Evolutionary conservation across 23 tunicate species (phyloP).

Genomic region (Oikopleura dioica): DNA sequence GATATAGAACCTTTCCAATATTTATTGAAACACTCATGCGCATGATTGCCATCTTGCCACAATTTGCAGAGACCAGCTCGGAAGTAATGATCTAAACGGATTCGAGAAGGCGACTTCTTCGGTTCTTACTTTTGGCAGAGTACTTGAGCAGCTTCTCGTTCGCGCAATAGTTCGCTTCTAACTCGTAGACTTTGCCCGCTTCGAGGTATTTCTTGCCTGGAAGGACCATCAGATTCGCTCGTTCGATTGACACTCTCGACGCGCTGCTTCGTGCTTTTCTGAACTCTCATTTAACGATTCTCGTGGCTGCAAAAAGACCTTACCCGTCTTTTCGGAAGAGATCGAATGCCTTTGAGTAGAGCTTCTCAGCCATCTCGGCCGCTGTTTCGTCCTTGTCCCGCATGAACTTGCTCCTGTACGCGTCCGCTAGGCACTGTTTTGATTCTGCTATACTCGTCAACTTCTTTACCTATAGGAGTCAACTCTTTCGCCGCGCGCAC

Average conservation of each 20-base stretch:
- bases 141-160: conserved; percentile 1
- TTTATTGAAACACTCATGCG: not conserved
- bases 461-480: too few relatives aligned
- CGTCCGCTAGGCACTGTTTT: too few relatives aligned
- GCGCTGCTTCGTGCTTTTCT: not conserved
- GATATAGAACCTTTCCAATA: too few relatives aligned
- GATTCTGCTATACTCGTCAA: too few relatives aligned
- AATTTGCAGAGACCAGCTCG: conserved; percentile 12
- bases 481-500: not conserved
- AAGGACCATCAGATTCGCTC: conserved; percentile 10
- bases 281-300: not conserved
- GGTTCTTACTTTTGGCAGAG: not conserved
- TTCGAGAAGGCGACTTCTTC: too few relatives aligned
- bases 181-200: not conserved
- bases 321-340: not conserved
- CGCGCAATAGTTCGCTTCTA: not conserved
- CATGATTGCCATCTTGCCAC: not conserved
- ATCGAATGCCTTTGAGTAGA: not conserved
- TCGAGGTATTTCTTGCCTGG: not conserved
- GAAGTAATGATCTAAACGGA: conserved; percentile 5
- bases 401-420: not conserved
- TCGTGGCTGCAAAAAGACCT: not conserved
- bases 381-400: not conserved
- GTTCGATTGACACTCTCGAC: not conserved
- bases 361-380: not conserved